Evolutionary conservation across 2,797 vertebrate genomes (phyloP).

Genomic region (Scomberomorus guttatus): DNA sequence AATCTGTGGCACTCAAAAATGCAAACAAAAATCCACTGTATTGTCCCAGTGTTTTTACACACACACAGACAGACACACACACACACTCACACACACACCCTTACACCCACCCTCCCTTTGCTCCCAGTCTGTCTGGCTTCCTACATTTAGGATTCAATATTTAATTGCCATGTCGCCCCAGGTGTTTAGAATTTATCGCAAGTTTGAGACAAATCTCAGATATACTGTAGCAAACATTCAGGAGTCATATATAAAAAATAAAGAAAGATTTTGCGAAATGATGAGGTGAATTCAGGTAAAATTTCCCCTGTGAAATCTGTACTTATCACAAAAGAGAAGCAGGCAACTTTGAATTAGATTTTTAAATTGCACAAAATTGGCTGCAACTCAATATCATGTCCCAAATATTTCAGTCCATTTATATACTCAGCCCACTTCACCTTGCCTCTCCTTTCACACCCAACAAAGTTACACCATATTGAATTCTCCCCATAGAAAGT

Average conservation of each 20-base stretch:
- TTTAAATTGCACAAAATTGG: slow-evolving; percentile 36
- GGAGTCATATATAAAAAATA: slow-evolving; percentile 19
- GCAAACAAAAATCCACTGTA: slow-evolving; percentile 57
- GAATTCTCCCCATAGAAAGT: slow-evolving; percentile 65
- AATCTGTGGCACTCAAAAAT: slow-evolving; percentile 48
- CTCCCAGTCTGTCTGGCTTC: slow-evolving; percentile 28
- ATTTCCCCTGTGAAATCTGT: slow-evolving; percentile 23
- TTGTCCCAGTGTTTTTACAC: slow-evolving; percentile 24
- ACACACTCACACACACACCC: not conserved
- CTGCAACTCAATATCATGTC: slow-evolving; percentile 34
- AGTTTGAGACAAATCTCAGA: slow-evolving; percentile 10
- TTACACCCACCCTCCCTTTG: not conserved
- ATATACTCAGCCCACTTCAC: slow-evolving; percentile 38
- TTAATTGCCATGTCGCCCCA: slow-evolving; percentile 28
- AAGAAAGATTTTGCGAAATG: slow-evolving; percentile 7
- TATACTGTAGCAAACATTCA: not conserved
- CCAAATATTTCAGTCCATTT: slow-evolving; percentile 47
- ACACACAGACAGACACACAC: not conserved
- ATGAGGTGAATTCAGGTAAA: slow-evolving; percentile 17
- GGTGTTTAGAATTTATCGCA: slow-evolving; percentile 35
- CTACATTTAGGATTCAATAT: slow-evolving; percentile 27
- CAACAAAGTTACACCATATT: slow-evolving; percentile 58
- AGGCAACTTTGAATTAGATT: not conserved
- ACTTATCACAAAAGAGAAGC: slow-evolving; percentile 28
- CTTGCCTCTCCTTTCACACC: slow-evolving; percentile 40